Evolutionary conservation across 2,797 vertebrate genomes (phyloP).

Genomic region (Eleutherodactylus coqui): DNA sequence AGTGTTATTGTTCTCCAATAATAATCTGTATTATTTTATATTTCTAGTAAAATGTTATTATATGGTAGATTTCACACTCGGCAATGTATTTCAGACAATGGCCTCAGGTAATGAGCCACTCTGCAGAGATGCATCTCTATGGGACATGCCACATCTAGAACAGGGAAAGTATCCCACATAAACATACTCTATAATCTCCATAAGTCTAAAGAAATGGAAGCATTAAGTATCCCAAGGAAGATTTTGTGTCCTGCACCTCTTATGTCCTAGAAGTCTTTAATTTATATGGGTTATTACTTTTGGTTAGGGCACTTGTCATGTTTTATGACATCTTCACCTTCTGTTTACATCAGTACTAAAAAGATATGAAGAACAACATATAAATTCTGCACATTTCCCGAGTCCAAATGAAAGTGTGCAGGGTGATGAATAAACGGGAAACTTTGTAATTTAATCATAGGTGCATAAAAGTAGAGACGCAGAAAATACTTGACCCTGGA

Average conservation of each 20-base stretch:
- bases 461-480: constrained; percentile 37
- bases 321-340: constrained; percentile 26
- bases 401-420: background rate
- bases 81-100: background rate
- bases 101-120: background rate
- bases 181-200: background rate
- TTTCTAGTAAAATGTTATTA: background rate
- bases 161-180: background rate
- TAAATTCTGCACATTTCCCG: background rate
- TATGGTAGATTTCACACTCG: background rate
- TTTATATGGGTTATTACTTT: constrained; percentile 25
- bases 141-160: constrained; percentile 2
- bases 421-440: constrained; percentile 15
- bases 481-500: constrained; percentile 41
- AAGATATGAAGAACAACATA: constrained; percentile 12
- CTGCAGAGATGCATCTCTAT: background rate
- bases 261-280: background rate
- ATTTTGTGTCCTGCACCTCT: background rate
- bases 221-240: background rate
- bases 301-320: background rate
- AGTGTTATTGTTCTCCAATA: constrained; percentile 1
- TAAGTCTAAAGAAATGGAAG: background rate
- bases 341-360: constrained; percentile 22
- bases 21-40: background rate
- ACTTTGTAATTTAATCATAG: constrained; percentile 45